Evolutionary conservation across 2,113 vertebrate species (phyloP).

Genomic region (Nanorana parkeri): DNA sequence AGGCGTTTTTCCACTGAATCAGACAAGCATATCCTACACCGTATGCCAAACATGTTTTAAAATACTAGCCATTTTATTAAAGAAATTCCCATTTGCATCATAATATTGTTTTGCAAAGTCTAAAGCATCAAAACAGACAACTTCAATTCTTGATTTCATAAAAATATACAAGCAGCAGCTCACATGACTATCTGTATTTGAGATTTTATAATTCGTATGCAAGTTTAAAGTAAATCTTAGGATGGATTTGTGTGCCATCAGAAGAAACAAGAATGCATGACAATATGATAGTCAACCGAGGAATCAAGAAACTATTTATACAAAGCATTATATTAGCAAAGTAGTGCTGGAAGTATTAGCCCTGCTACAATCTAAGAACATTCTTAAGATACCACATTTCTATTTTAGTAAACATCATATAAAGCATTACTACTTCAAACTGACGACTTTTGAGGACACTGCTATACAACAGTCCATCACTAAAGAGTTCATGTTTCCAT

Average conservation of each 20-base stretch:
- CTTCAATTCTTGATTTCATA: background rate
- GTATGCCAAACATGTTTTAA: too few species aligned
- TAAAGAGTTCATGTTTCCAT: background rate
- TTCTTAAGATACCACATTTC: background rate
- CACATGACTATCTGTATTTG: background rate
- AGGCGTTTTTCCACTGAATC: too few species aligned
- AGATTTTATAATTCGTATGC: background rate
- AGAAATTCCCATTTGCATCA: too few species aligned
- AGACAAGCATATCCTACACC: too few species aligned
- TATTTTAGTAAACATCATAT: background rate
- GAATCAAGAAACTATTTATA: background rate
- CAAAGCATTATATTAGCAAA: background rate
- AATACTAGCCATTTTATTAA: too few species aligned
- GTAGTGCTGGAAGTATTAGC: background rate
- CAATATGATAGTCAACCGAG: background rate
- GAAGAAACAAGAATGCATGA: background rate
- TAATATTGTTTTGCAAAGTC: too few species aligned
- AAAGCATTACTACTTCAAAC: background rate
- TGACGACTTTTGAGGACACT: background rate
- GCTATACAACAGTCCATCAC: background rate
- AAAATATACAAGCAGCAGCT: background rate
- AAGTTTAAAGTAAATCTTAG: too few species aligned
- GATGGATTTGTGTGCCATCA: too few species aligned
- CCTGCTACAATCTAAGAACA: background rate
- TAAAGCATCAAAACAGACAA: too few species aligned